Evolutionary conservation across 2,113 vertebrate genomes (phyloP).

Genomic region (Parotia lawesii): DNA sequence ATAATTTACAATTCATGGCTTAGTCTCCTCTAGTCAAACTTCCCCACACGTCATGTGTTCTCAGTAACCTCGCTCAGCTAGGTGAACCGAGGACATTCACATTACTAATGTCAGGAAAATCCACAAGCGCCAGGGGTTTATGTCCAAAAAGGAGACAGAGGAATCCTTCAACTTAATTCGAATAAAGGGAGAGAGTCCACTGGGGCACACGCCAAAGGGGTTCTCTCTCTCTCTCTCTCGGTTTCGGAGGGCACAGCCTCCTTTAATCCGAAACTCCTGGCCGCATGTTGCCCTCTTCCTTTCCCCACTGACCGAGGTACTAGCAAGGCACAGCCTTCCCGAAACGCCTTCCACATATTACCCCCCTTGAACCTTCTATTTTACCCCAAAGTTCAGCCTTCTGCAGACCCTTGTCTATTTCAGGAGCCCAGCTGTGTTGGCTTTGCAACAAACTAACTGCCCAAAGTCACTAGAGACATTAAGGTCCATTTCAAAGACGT

Average conservation of each 20-base stretch:
- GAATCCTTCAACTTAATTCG: neutral
- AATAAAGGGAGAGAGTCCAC: neutral
- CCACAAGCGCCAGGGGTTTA: neutral
- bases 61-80: neutral
- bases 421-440: neutral
- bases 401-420: neutral
- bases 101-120: neutral
- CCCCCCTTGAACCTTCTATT: neutral
- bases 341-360: neutral
- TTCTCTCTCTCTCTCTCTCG: neutral
- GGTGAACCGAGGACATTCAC: neutral
- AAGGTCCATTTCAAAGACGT: neutral
- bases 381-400: neutral
- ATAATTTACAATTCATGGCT: rapidly evolving
- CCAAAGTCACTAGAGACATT: neutral
- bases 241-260: neutral
- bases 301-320: neutral
- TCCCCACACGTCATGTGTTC: rapidly evolving
- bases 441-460: neutral
- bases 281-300: neutral
- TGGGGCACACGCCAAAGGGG: neutral
- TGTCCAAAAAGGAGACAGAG: neutral
- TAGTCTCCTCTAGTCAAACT: neutral
- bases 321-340: neutral
- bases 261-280: neutral